A percentile compares a stretch with the other conserved stretches of the same genome.
Evolutionary conservation across 2,888 invertebrate species (phyloP).

Genomic region (Thelaira solivaga): DNA sequence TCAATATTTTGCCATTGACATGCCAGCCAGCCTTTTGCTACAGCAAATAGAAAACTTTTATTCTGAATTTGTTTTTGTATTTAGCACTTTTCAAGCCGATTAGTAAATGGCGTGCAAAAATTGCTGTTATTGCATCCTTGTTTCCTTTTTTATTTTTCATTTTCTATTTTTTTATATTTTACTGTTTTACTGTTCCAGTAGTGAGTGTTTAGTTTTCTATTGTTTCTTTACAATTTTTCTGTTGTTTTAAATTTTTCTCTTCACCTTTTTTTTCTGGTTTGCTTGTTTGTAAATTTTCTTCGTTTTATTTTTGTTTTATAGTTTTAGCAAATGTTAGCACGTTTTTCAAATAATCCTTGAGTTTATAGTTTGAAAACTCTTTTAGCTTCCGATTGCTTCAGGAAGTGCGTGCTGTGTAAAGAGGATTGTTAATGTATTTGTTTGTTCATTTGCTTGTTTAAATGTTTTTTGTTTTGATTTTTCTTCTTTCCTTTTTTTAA

Average conservation of each 20-base stretch:
- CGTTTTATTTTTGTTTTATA: constrained; percentile 32
- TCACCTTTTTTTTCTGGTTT: not conserved
- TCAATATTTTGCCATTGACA: constrained; percentile 22
- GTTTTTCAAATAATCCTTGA: constrained; percentile 64
- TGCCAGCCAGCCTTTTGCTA: not conserved
- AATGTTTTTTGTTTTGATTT: not conserved
- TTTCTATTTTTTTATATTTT: constrained; percentile 1
- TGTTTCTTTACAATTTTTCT: constrained; percentile 16
- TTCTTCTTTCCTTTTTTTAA: not conserved
- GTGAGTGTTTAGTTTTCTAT: constrained; percentile 28
- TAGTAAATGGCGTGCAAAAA: constrained; percentile 62
- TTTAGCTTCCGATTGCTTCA: constrained; percentile 55
- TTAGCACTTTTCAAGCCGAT: constrained; percentile 59
- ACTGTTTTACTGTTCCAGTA: not conserved
- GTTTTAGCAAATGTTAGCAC: constrained; percentile 60
- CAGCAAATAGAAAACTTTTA: constrained; percentile 7
- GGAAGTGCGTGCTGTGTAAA: constrained; percentile 57
- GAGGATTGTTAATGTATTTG: constrained; percentile 56
- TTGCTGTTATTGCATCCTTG: constrained; percentile 48
- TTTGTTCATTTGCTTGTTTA: constrained; percentile 30
- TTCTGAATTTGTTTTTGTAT: constrained; percentile 19
- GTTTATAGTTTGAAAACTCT: constrained; percentile 58
- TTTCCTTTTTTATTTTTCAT: constrained; percentile 18
- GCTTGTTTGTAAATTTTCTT: not conserved
- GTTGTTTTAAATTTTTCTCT: constrained; percentile 31